Evolutionary conservation across 2,113 vertebrate species (phyloP), one percentile per base, ranked within the genome.

Genomic region (Talpa occidentalis): DNA sequence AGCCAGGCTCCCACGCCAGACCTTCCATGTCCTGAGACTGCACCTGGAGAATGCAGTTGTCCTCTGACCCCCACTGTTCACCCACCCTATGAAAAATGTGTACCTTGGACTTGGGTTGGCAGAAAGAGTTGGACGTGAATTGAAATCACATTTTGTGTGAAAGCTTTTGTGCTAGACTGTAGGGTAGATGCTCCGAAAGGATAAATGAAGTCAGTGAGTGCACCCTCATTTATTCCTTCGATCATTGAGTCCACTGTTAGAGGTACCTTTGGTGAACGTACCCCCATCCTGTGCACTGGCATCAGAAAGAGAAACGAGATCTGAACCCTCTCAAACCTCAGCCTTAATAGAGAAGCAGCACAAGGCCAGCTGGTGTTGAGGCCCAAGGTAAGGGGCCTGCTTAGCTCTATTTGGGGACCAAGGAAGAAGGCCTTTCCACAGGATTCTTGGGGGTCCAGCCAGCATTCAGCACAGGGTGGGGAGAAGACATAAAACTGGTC

Each of bases 241-340:
- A 64, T 76, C 28, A 0, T 1, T 22, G 12, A 10, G 73, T 44
- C 16, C 26, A 0, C 32, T 52, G 0, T 22, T 4, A 1, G 42
- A 67, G n/a, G 32, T 15, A 3, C 10, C 3, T 9, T 3, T 32
- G 19, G 0, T 56, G 37, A 76, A 24, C 78, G 35, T 30, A 11
- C 26, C 32, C 44, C 56, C 0, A 0, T 12, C 47, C 14, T 11
- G 1, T 15, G 3, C 12, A 19, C 52, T 22, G 44, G n/a, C 21
- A 32, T 44, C 59, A 3, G 17, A 30, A 64, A 49, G 28, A 49
- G 37, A 66, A 74, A 2, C 3, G n/a, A 62, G 59, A 9, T 21
- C 62, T 44, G 56, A 30, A 24, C 54, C 10, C 1, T 42, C n/a
- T 6, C 11, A n/a, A 74, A 78, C n/a, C 64, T 49, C 15, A 15